Evolutionary conservation across 64 coral and sea anemone genomes (phyloP).

Genomic region (Catalaphyllia jardinei): DNA sequence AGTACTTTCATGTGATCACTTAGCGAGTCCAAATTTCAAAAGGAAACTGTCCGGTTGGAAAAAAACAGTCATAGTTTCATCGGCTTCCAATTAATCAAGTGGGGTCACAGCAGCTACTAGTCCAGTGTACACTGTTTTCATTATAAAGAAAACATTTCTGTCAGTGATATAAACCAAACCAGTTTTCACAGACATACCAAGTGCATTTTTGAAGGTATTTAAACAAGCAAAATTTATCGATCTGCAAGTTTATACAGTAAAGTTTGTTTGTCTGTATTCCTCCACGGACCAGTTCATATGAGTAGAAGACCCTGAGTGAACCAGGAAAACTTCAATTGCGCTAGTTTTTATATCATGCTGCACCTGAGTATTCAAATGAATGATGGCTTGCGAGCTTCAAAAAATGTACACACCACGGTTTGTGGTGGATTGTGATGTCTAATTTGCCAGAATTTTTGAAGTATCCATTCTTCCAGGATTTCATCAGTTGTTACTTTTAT

Average conservation of each 20-base stretch:
- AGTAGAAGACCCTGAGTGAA: too few relatives aligned
- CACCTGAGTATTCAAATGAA: too few relatives aligned
- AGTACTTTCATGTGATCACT: background rate
- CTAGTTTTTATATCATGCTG: too few relatives aligned
- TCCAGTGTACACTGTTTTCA: background rate
- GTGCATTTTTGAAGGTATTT: background rate
- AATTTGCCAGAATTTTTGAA: background rate
- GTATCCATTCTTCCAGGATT: background rate
- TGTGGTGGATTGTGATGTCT: background rate
- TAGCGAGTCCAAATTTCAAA: slow-evolving; percentile 2
- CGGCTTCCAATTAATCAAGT: slow-evolving; percentile 5
- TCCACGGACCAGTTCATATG: too few relatives aligned
- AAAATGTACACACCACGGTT: too few relatives aligned
- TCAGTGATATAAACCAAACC: background rate
- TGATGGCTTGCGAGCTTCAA: too few relatives aligned
- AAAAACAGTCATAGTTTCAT: background rate
- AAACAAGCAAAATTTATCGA: background rate
- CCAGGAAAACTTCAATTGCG: too few relatives aligned
- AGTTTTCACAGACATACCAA: background rate
- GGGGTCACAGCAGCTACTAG: background rate
- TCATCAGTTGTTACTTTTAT: background rate
- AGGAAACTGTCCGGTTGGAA: background rate
- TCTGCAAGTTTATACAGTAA: too few relatives aligned
- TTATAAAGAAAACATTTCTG: background rate
- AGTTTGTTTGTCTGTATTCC: too few relatives aligned